These are phyloP conservation scores for Patella vulgata DNA, from an alignment of 1,140 invertebrate genomes.

Conservation along the genomic window DNA sequence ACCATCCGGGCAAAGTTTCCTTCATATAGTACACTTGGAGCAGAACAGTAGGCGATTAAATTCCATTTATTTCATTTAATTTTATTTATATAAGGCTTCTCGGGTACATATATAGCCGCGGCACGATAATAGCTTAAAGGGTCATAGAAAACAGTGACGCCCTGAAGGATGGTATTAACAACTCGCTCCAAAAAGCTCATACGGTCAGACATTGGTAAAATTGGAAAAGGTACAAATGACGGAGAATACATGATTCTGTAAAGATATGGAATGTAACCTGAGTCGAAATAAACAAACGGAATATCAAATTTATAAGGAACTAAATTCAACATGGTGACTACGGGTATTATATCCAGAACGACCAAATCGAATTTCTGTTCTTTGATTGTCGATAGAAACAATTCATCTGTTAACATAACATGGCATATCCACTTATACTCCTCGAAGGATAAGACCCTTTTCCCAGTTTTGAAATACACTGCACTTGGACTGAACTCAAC, in stretches of 20 bases:
- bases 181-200: slow-evolving; percentile 6
- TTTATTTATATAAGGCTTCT: slow-evolving; percentile 16
- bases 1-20: slow-evolving; percentile 11
- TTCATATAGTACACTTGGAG: slow-evolving; percentile 14
- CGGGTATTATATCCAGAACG: slow-evolving; percentile 5
- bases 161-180: neutral
- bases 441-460: too few species aligned
- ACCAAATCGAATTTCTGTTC: slow-evolving; percentile 10
- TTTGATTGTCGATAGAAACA: slow-evolving; percentile 9
- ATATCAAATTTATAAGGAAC: slow-evolving; percentile 27
- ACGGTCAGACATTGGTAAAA: neutral
- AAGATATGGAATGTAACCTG: neutral
- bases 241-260: slow-evolving; percentile 7
- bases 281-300: slow-evolving; percentile 17
- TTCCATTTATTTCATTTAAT: too few species aligned
- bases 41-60: too few species aligned
- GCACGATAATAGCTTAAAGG: neutral
- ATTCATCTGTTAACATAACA: slow-evolving; percentile 3
- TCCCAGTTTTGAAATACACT: too few species aligned
- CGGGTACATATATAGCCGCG: slow-evolving; percentile 11
- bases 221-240: slow-evolving; percentile 1
- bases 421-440: too few species aligned
- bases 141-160: neutral
- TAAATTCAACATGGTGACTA: slow-evolving; percentile 12
- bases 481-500: too few species aligned